Evolutionary conservation across 2,888 invertebrate species (phyloP), one percentile per base, ranked within the genome.

Genomic region (Spodoptera exigua): DNA sequence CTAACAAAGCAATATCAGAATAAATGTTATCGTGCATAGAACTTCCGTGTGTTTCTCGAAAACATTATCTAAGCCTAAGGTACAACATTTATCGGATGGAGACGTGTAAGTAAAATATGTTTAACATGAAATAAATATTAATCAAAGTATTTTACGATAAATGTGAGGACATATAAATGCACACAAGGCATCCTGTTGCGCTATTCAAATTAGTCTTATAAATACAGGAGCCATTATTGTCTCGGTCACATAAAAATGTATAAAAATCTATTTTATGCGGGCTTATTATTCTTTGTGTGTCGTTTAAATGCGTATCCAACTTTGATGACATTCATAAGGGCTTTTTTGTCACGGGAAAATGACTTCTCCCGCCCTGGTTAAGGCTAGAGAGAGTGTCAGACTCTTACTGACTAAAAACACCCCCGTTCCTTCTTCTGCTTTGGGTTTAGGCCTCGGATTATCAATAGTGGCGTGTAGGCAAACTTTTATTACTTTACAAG

Each of bases 201-300:
- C 64, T 80, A 84, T 83, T 83, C 74, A 84, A 82, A 83, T 82
- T 67, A 60, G 63, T 70, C 49, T 66, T 70, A 62, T 65, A 27
- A n/a, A n/a, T 9, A 69, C 67, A 75, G 65, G 58, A 74, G 73
- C 74, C 77, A 80, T 84, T 82, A 84, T 82, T 75, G 74, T 70
- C 66, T 64, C 68, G 71, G 71, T 72, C 80, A 78, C 64, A 80
- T 84, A 83, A 83, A 85, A 83, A 74, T 75, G 63, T 75, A 68
- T 78, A 69, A 78, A 82, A 81, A 78, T 80, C 72, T 74, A 79
- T 81, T 79, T 75, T 74, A 87, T 85, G 82, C 83, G 85, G 85
- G 85, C 80, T 84, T 87, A 86, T 85, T 87, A 87, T 88, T 87
- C 85, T 65, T 77, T 61, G 70, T 69, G 80, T 82, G 83, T 87